Evolutionary conservation across 1,140 invertebrate genomes (phyloP).

Genomic region (Caerostris darwini): DNA sequence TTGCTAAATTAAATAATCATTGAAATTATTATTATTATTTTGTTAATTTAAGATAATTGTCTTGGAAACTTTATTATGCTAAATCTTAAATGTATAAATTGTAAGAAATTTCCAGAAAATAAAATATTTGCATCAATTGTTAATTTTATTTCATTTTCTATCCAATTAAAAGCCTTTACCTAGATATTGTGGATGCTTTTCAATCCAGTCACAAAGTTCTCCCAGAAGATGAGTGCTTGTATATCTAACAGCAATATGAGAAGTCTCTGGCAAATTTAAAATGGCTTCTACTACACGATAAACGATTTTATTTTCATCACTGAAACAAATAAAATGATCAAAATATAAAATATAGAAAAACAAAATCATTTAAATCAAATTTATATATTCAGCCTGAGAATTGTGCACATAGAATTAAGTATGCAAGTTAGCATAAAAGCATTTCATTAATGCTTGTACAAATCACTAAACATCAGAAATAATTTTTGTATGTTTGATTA

Average conservation of each 20-base stretch:
- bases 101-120: too few relatives aligned
- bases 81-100: too few relatives aligned
- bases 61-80: too few relatives aligned
- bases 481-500: too few relatives aligned
- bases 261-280: slow-evolving; percentile 90
- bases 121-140: neutral
- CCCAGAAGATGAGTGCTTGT: slow-evolving; percentile 95
- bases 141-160: neutral
- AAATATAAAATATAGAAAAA: neutral
- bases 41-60: too few relatives aligned
- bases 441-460: too few relatives aligned
- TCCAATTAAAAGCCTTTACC: slow-evolving; percentile 82
- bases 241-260: slow-evolving; percentile 93
- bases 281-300: slow-evolving; percentile 96
- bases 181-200: slow-evolving; percentile 89
- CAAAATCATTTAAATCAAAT: neutral
- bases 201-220: slow-evolving; percentile 97
- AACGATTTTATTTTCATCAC: slow-evolving; percentile 94
- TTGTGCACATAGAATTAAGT: neutral
- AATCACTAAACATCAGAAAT: too few relatives aligned
- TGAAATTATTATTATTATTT: too few relatives aligned
- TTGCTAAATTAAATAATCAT: too few relatives aligned
- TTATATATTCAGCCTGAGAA: neutral
- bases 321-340: slow-evolving; percentile 82
- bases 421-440: neutral